These are phyloP conservation scores for Trachemys scripta DNA, from an alignment of 2,113 vertebrate species.

Conservation along the genomic window DNA sequence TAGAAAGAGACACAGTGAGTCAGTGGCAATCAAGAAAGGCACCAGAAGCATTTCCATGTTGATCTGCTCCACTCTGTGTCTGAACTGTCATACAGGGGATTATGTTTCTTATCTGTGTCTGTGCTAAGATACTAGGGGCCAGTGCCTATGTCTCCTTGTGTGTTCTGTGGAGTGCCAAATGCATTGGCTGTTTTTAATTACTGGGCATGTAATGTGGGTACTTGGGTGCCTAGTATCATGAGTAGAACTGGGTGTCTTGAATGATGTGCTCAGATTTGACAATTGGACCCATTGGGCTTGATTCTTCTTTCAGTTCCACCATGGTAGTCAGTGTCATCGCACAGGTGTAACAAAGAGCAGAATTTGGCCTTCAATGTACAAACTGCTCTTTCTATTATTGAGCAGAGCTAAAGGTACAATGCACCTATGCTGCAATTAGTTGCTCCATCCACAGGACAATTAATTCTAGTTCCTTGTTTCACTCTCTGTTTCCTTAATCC, in stretches of 20 bases:
- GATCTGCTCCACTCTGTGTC: neutral
- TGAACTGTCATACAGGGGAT: neutral
- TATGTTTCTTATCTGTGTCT: neutral
- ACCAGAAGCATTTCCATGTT: neutral
- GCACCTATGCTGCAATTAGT: neutral
- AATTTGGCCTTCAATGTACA: neutral
- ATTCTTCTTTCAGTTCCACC: neutral
- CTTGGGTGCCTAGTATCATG: neutral
- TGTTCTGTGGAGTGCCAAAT: neutral
- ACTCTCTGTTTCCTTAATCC: neutral
- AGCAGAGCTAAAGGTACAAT: neutral
- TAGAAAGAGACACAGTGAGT: neutral
- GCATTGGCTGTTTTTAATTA: neutral
- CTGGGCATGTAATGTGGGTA: neutral
- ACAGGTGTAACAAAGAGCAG: neutral
- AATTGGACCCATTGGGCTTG: neutral
- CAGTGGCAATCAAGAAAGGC: neutral
- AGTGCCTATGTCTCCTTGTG: neutral
- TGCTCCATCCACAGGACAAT: neutral
- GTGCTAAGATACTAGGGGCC: neutral
- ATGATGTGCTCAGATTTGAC: neutral
- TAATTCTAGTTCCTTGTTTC: neutral
- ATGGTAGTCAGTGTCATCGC: neutral
- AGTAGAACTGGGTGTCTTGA: neutral
- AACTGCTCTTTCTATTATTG: neutral